Evolutionary conservation across 1,140 invertebrate species (phyloP), one percentile per base, ranked within the genome.

Genomic region (Drosophila miranda): DNA sequence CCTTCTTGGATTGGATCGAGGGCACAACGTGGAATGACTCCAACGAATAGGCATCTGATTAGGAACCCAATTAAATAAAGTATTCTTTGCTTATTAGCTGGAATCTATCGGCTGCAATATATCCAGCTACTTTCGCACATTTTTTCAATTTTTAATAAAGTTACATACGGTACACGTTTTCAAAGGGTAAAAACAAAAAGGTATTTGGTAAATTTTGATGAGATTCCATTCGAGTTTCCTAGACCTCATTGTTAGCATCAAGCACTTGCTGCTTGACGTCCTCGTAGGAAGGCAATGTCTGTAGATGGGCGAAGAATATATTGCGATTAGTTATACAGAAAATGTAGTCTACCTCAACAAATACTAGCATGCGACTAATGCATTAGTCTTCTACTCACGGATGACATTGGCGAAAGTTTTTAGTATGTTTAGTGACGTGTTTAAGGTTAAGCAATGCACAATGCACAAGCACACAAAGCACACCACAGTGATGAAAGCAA

Each of bases 1-100:
- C 87, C 3, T 93, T 89, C 62, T 49, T 93, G 11, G 91, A 92
- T 49, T 93, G 92, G 92, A 93, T 93, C 30, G 92, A 92, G 66
- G 67, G 60, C 6, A 72, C 86, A 28, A 80, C 91, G 11, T 92
- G 92, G 92, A 46, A 19, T n/a, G 38, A 59, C n/a, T 19, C 7
- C 55, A 38, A 38, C 11, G 11, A 38, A 4, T 38, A 30, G 2
- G 8, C 3, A 3, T 9, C 7, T 34, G 30, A 34, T 34, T 34
- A 28, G 1, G 28, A 1, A 1, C 7, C 6, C 28, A 28, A 28
- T 34, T 34, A 2, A 38, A 13, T 38, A 38, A 38, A 38, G 34
- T 38, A 38, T 13, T 38, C 34, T 13, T 38, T 13, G 34, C 11
- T 3, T 13, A 11, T 3, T 2, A 34, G 30, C 30, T 34, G 30